Conservation (phyloP, 2,797 vertebrate species). For the Onychomys leucogaster region DNA sequence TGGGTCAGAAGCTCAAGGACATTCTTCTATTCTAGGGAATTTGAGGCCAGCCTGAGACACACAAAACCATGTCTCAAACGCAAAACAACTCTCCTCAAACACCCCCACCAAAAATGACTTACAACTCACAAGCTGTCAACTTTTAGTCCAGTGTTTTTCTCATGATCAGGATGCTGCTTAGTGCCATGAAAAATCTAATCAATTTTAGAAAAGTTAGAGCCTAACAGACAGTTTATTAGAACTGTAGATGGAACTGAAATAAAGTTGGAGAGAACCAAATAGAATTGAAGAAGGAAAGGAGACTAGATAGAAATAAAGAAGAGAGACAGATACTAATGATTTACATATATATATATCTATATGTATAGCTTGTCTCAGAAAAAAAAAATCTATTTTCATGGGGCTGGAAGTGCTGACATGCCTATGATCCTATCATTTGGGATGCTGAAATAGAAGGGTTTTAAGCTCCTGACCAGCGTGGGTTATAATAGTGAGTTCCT, state of each 20-base stretch:
- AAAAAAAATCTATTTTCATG: not conserved
- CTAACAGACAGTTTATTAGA: not conserved
- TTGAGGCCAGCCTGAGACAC: not conserved
- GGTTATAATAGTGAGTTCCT: not conserved
- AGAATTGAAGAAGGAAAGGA: conserved; percentile 31
- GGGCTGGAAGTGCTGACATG: not conserved
- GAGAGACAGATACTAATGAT: not conserved
- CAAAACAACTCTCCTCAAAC: not conserved
- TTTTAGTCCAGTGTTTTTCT: conserved; percentile 1
- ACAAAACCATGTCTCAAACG: not conserved
- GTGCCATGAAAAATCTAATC: not conserved
- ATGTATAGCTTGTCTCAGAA: not conserved
- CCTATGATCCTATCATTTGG: not conserved
- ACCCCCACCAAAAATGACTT: not conserved
- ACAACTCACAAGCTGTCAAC: not conserved
- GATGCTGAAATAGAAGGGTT: not conserved
- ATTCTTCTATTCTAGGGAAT: not conserved
- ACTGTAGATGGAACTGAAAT: not conserved
- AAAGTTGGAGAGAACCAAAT: conserved; percentile 2
- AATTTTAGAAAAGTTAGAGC: conserved; percentile 21
- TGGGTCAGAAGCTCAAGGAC: not conserved
- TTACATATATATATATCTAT: not conserved
- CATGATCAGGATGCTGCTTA: not conserved
- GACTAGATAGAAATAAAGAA: not conserved
- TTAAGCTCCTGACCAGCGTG: not conserved